Conservation (phyloP, 2,888 invertebrate species). For the Polymixis lichenea region DNA sequence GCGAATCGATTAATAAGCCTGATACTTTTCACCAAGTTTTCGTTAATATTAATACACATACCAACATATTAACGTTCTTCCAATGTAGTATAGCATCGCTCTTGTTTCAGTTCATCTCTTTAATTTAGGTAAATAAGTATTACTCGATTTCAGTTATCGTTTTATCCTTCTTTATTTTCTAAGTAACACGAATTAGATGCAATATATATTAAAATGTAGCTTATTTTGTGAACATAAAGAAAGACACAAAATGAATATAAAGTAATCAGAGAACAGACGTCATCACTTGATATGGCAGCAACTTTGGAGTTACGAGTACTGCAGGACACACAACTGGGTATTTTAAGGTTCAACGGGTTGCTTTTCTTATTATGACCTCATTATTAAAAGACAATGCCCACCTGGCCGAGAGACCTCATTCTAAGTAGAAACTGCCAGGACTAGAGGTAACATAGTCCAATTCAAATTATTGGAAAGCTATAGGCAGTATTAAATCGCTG, state of each 20-base stretch:
- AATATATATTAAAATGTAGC: background rate
- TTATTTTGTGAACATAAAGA: conserved; percentile 4
- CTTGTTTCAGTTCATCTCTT: conserved; percentile 7
- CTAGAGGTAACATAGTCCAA: background rate
- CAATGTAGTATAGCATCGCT: conserved; percentile 1
- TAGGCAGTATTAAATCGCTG: too few relatives aligned
- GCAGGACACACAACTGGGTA: conserved; percentile 86
- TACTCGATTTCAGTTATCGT: background rate
- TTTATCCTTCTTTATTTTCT: background rate
- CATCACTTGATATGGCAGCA: conserved; percentile 79
- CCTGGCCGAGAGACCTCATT: conserved; percentile 10
- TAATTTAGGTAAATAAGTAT: background rate
- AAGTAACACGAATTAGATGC: background rate
- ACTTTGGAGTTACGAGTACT: conserved; percentile 90
- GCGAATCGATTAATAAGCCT: background rate
- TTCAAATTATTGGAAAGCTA: background rate
- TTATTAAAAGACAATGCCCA: conserved; percentile 62
- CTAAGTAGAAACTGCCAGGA: background rate
- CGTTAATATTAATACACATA: background rate
- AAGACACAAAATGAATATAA: background rate
- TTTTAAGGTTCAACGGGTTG: conserved; percentile 83
- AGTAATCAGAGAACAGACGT: conserved; percentile 68
- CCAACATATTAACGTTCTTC: background rate
- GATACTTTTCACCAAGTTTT: background rate
- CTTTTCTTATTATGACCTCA: conserved; percentile 87